Evolutionary conservation across 2,888 invertebrate genomes (phyloP).

Genomic region (Gryllus longicercus): DNA sequence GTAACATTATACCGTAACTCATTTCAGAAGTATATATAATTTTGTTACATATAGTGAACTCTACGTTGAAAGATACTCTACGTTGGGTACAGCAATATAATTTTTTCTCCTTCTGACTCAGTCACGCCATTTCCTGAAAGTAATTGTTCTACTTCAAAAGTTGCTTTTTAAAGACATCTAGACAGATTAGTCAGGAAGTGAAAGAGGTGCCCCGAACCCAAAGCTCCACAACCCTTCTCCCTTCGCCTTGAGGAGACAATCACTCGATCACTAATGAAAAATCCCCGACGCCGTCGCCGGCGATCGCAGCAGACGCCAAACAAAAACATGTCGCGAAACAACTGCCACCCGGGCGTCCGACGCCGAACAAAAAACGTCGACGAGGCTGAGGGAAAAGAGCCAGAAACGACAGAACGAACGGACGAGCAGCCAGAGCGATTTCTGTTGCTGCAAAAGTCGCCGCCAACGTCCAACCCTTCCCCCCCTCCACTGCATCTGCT

Average conservation of each 20-base stretch:
- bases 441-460: slow-evolving; percentile 10
- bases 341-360: not conserved
- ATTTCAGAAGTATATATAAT: no score
- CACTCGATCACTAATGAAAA: slow-evolving; percentile 17
- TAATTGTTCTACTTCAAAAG: no score
- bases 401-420: not conserved
- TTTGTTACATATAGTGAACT: no score
- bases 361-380: not conserved
- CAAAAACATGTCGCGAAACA: slow-evolving; percentile 6
- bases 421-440: not conserved
- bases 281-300: not conserved
- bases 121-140: no score
- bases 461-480: not conserved
- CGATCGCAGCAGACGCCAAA: not conserved
- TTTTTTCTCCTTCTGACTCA: no score
- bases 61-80: no score
- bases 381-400: not conserved
- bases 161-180: no score
- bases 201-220: no score
- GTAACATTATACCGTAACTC: no score
- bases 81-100: no score
- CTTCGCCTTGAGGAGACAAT: not conserved
- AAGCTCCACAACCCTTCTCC: no score
- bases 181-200: no score
- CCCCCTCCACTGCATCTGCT: not conserved